Evolutionary conservation across 1,140 invertebrate genomes (phyloP).

Genomic region (Colletes latitarsis): DNA sequence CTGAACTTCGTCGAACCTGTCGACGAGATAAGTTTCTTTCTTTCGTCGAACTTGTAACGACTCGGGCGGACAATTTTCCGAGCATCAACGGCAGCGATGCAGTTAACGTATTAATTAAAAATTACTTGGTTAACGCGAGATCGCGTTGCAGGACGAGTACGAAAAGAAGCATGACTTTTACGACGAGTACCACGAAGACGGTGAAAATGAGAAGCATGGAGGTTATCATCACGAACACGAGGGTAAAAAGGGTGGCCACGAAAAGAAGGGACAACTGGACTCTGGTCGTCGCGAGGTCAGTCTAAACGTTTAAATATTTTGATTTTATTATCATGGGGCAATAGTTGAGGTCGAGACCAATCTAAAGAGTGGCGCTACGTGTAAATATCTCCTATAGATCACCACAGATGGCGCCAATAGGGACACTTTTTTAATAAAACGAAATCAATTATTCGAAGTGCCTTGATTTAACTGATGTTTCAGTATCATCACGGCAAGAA

Average conservation of each 20-base stretch:
- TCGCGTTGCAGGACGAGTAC: conserved; percentile 83
- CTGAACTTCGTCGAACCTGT: not conserved
- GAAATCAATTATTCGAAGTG: too few species aligned
- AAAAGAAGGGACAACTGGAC: conserved; percentile 78
- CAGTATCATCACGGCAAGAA: conserved; percentile 82
- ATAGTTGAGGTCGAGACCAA: too few species aligned
- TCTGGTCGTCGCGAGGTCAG: conserved; percentile 79
- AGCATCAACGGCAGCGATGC: not conserved
- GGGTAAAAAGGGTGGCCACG: conserved; percentile 80
- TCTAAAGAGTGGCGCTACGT: too few species aligned
- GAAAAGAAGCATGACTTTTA: conserved; percentile 88
- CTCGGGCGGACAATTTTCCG: not conserved
- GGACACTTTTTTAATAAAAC: too few species aligned
- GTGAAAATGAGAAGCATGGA: conserved; percentile 84
- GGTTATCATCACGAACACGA: conserved; percentile 83
- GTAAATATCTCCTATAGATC: too few species aligned
- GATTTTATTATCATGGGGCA: too few species aligned
- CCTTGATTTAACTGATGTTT: not conserved
- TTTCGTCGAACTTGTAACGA: not conserved
- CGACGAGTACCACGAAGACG: conserved; percentile 86
- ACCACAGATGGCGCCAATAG: too few species aligned
- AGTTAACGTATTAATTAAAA: not conserved
- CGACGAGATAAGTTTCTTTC: not conserved
- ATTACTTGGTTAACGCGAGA: not conserved
- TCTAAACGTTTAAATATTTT: too few species aligned